Evolutionary conservation across 2,888 invertebrate genomes (phyloP), one percentile per base, ranked within the genome.

Genomic region (Diplazon laetatorius): DNA sequence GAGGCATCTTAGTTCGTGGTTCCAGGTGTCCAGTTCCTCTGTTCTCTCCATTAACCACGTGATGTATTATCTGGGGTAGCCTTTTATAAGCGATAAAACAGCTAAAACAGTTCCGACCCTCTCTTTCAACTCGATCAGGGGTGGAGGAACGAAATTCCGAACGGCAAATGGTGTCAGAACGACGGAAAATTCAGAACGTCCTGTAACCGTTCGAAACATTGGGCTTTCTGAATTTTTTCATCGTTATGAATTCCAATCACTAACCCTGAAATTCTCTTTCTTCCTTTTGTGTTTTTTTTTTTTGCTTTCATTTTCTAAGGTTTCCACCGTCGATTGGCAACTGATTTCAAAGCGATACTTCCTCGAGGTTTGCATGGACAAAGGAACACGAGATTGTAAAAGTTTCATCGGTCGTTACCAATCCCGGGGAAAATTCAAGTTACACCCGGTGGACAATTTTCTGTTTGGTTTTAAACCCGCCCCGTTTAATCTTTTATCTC

Each of bases 1-100:
- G 55, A 48, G 62, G 71, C 59, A 44, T 22, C 68, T 52, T 37
- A 44, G 59, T 48, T 46, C 60, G 35, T 20, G 48, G 59, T 52
- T 60, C 16, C 60, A 8, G 62, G 35, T 63, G 35, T 46, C 68
- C 20, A 57, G 57, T 63, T 39, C n/a, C 18, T 35, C 60, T 46
- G 42, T 35, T 59, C 22, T 69, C 65, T 60, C 50, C 88, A 89
- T 89, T 89, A n/a, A 89, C 85, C 84, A 82, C 83, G 84, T 88
- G 86, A 89, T 89, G 87, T 88, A 89, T 89, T 89, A 88, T 86
- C 87, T 85, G 85, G 83, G 84, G 83, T 85, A 87, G 87, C 85
- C 86, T 25, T 52, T 25, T 86, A 87, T 88, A 89, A 89, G 87
- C 87, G 87, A 68, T 76, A 80, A 72, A 82, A 76, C 78, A 71